Base-by-base conservation (phyloP, 92 coral and sea anemone species). In the Galaxea fascicularis region DNA sequence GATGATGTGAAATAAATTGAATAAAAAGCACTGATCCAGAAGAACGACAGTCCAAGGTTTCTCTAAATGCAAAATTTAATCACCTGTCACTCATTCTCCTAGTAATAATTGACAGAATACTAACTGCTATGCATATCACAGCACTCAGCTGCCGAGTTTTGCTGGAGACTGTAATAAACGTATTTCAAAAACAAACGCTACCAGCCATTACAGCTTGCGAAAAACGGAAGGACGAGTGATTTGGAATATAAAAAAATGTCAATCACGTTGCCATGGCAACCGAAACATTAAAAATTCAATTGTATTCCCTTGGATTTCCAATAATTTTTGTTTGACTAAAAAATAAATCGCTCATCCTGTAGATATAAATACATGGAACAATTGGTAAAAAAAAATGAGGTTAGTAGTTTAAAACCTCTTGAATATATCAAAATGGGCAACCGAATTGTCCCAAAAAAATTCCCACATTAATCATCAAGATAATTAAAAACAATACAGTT, bases 341-440 rank as follows among this genome's bases (percentile, higher is more conserved):
- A 58, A 58, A 27, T 20, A 58, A 58, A 58, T 58, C 65, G 21
- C 65, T 58, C 65, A 20, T 58, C 26, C 65, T 58, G 65, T 20
- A 58, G 65, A 58, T 58, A 58, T 58, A 58, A 58, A 58, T 58
- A 58, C 65, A 58, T 18, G 24, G 65, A 58, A 58, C 65, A 58
- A 1, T 8, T 58, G n/a, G n/a, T 25, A 8, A 18, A 27, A 58
- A 58, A 58, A 58, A 58, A 58, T 45, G 51, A 45, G 51, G 51
- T 45, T 11, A 45, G 11, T 45, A 45, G 51, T 11, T 45, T 11
- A 45, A 45, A 45, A 45, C 51, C 51, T 45, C 51, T 45, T 45
- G 51, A 5, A 45, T 5, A 45, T 11, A 45, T 45, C 11, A 45
- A 11, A 5, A 5, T 5, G 51, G 51, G 51, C 51, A 45, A 11